Evolutionary conservation across 2,113 vertebrate genomes (phyloP), one percentile per base, ranked within the genome.

Genomic region (Brachyhypopomus gauderio): DNA sequence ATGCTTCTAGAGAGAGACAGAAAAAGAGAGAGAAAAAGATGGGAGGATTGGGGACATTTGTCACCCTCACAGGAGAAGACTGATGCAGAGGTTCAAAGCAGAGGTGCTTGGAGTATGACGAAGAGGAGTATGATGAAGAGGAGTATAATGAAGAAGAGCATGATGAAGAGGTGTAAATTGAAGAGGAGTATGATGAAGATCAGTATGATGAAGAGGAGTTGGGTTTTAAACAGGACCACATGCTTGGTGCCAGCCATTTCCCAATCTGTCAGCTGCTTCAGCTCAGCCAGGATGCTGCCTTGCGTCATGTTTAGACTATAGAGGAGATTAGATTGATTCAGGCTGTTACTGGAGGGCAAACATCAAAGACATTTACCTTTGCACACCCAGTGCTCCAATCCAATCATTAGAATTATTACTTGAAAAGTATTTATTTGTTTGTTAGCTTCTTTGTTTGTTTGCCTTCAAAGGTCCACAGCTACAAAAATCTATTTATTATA

Each of bases 241-340:
- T 67, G 64, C 64, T 34, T 38, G n/a, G 60, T 60, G 60, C 62
- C 83, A 88, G 87, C 89, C 82, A 17, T 55, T 84, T 80, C 71
- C 66, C 72, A 56, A 74, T 66, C 79, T 76, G 82, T 79, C 62
- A 83, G 80, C 45, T 52, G 12, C 9, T 14, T 52, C 45, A 52
- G 45, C 12, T 52, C 5, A 52, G 11, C 45, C 45, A 11, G 45
- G 62, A 23, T 7, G 30, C 64, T n/a, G 62, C 30, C 30, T 67
- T 19, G 30, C 19, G 36, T 20, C 7, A 30, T 30, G 64, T 67
- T 67, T 3, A 36, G 30, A 19, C 30, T 67, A 4, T 67, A n/a
- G 64, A 5, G 30, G 17, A 67, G 64, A 67, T 36, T 36, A 36
- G 64, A 67, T 67, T 67, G 64, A 67, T 67, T 67, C 64, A 67